A percentile compares a stretch with the other conserved stretches of the same genome.
Conservation (phyloP, 2,113 vertebrate species). For the Guaruba guarouba region DNA sequence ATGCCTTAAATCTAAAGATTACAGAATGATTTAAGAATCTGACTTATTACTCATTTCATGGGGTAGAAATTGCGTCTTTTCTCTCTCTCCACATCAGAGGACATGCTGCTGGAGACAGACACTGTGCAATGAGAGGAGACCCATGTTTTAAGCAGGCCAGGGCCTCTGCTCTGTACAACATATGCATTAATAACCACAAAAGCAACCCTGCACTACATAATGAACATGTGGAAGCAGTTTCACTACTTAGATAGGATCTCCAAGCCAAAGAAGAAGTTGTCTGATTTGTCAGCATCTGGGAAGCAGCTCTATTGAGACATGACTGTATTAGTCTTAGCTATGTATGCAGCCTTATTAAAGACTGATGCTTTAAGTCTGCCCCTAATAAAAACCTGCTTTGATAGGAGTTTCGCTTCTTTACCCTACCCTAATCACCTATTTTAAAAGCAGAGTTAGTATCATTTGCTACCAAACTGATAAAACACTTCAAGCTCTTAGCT, state of each 20-base stretch:
- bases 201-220: conserved; percentile 21
- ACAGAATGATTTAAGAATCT: conserved; percentile 46
- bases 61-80: background rate
- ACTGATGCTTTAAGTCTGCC: conserved; percentile 29
- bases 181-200: conserved; percentile 42
- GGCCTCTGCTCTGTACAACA: background rate
- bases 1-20: conserved; percentile 17
- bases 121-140: background rate
- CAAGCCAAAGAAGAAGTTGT: conserved; percentile 46
- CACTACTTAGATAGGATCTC: background rate
- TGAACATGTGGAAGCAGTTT: conserved; percentile 67
- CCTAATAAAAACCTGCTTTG: conserved; percentile 37
- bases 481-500: background rate
- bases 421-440: background rate
- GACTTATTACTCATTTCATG: conserved; percentile 14
- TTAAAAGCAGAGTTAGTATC: background rate
- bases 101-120: background rate
- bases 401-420: background rate
- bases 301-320: conserved; percentile 53
- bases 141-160: background rate
- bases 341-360: conserved; percentile 38
- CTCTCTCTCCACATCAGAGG: conserved; percentile 21
- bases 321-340: conserved; percentile 18
- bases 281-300: conserved; percentile 68
- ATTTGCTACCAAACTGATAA: background rate